These are phyloP conservation scores for Leucozona laternaria DNA, from an alignment of 2,888 invertebrate genomes.

Conservation along the genomic window DNA sequence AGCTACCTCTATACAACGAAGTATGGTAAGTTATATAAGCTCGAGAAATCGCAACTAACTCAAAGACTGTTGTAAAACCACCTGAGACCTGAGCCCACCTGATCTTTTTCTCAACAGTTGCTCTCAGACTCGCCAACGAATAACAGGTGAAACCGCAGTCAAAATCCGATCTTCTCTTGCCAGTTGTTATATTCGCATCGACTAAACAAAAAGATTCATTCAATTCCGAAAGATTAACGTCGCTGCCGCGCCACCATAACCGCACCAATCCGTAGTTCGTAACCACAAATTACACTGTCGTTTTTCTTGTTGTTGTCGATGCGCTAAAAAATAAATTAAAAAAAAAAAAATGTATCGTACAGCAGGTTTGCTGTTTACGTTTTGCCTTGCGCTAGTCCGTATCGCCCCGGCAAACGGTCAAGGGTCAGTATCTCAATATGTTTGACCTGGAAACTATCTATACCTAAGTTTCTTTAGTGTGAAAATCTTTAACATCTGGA, in stretches of 20 bases:
- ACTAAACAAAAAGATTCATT: constrained; percentile 42
- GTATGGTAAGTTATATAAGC: constrained; percentile 3
- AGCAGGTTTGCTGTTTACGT: constrained; percentile 66
- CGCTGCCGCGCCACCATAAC: background rate
- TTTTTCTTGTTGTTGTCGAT: constrained; percentile 40
- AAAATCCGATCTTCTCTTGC: constrained; percentile 35
- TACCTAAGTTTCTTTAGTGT: constrained; percentile 34
- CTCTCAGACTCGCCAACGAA: constrained; percentile 65
- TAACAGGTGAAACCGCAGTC: constrained; percentile 70
- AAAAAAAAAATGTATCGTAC: constrained; percentile 49
- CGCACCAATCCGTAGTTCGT: background rate
- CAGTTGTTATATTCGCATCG: constrained; percentile 2
- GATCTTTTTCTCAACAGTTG: constrained; percentile 57
- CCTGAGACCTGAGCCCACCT: constrained; percentile 66
- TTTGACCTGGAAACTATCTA: constrained; percentile 56
- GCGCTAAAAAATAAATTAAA: constrained; percentile 37
- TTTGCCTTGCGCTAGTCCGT: constrained; percentile 55
- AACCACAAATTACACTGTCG: constrained; percentile 42
- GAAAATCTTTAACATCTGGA: constrained; percentile 37
- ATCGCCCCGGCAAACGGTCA: constrained; percentile 61
- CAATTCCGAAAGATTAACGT: constrained; percentile 35
- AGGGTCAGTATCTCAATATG: constrained; percentile 66
- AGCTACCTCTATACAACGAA: constrained; percentile 7
- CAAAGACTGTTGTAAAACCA: constrained; percentile 35
- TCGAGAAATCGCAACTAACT: constrained; percentile 16